Percentiles rank a stretch among this genome's conserved stretches.
Evolutionary conservation across 2,113 vertebrate genomes (phyloP).

Genomic region (Alces alces): DNA sequence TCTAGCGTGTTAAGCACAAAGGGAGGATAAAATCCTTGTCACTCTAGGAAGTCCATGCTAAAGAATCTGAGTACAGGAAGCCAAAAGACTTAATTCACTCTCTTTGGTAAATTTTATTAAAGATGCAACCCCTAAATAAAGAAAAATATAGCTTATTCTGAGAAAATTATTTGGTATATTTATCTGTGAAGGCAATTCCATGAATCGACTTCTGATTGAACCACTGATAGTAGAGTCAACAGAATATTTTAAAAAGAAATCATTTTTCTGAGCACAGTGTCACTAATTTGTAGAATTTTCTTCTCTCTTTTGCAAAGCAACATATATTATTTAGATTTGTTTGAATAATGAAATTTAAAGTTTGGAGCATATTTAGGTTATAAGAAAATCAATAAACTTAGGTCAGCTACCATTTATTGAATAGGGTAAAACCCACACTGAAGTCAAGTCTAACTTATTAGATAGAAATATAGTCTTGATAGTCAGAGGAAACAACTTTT

Average conservation of each 20-base stretch:
- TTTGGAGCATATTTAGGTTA: neutral
- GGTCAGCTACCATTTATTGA: neutral
- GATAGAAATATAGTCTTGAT: neutral
- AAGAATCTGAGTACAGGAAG: neutral
- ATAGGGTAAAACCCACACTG: neutral
- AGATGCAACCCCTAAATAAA: constrained; percentile 16
- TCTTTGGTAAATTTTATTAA: neutral
- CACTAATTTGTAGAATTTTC: neutral
- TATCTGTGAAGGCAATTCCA: neutral
- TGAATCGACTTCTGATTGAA: neutral
- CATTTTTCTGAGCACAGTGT: neutral
- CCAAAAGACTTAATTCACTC: neutral
- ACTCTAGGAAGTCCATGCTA: neutral
- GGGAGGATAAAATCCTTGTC: neutral
- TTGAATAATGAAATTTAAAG: neutral
- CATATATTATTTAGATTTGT: neutral
- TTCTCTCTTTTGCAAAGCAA: neutral
- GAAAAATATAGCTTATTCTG: neutral
- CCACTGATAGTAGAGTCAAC: constrained; percentile 27
- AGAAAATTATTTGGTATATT: neutral
- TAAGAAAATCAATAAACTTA: neutral
- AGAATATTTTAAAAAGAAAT: constrained; percentile 19
- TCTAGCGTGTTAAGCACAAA: neutral
- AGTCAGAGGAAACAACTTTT: neutral
- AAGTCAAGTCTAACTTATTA: neutral